Evolutionary conservation across 2,888 invertebrate genomes (phyloP).

Genomic region (Xylota segnis): DNA sequence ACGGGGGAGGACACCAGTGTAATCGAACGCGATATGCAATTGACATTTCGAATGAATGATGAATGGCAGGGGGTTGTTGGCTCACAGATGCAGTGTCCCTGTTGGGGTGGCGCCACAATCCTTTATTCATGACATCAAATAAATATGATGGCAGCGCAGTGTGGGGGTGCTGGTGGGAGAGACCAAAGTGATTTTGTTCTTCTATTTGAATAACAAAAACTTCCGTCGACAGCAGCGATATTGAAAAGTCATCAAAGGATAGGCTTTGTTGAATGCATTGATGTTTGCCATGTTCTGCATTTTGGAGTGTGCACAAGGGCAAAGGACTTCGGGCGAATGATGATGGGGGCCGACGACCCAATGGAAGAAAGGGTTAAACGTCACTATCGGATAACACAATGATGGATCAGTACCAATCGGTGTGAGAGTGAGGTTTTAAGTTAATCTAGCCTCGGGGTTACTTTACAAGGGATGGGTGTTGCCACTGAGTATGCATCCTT

Average conservation of each 20-base stretch:
- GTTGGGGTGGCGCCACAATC: constrained; percentile 58
- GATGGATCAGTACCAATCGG: constrained; percentile 51
- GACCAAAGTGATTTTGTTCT: constrained; percentile 18
- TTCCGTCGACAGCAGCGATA: constrained; percentile 60
- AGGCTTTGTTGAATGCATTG: constrained; percentile 53
- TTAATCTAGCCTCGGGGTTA: not conserved
- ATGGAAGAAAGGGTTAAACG: constrained; percentile 54
- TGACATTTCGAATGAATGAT: constrained; percentile 74
- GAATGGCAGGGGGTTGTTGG: constrained; percentile 25
- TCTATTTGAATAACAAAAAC: constrained; percentile 68
- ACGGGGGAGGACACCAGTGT: constrained; percentile 20
- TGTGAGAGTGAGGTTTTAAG: constrained; percentile 2
- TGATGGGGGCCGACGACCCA: not conserved
- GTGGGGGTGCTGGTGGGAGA: too few species aligned
- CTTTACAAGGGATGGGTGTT: constrained; percentile 20
- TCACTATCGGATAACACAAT: constrained; percentile 55
- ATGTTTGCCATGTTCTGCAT: constrained; percentile 23
- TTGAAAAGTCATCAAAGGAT: constrained; percentile 66
- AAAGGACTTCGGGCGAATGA: constrained; percentile 24
- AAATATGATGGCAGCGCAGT: constrained; percentile 40
- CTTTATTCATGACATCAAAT: constrained; percentile 54
- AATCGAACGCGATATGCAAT: constrained; percentile 74
- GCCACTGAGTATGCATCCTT: too few species aligned
- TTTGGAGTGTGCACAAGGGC: constrained; percentile 44
- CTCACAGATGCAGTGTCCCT: not conserved